Evolutionary conservation across 2,888 invertebrate genomes (phyloP).

Genomic region (Theretra japonica): DNA sequence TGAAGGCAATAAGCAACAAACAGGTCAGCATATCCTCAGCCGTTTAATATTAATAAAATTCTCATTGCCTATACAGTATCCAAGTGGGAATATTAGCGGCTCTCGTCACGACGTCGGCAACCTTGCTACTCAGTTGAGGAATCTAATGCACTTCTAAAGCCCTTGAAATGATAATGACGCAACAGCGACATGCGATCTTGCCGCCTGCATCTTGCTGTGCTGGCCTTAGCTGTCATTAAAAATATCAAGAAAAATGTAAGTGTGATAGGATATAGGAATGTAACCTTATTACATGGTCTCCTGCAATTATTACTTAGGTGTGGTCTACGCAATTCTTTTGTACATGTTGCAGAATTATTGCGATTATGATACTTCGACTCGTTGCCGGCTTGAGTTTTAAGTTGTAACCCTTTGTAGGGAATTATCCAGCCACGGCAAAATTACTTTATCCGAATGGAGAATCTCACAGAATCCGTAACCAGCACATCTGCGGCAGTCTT

Average conservation of each 20-base stretch:
- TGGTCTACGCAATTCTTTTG: background rate
- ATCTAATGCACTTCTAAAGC: conserved; percentile 17
- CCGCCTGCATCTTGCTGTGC: background rate
- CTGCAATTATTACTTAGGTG: background rate
- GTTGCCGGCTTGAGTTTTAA: too few species aligned
- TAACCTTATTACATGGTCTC: too few species aligned
- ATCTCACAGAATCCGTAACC: too few species aligned
- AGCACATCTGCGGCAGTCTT: too few species aligned
- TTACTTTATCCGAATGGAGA: too few species aligned
- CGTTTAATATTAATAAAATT: conserved; percentile 9
- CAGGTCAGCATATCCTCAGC: background rate
- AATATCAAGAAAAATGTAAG: background rate
- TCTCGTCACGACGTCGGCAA: conserved; percentile 17
- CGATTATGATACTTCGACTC: background rate
- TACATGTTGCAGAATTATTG: background rate
- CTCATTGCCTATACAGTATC: conserved; percentile 1
- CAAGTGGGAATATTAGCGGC: background rate
- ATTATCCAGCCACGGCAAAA: too few species aligned
- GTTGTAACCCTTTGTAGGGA: too few species aligned
- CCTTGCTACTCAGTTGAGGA: background rate
- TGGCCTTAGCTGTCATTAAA: background rate
- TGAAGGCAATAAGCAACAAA: background rate
- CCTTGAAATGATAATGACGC: conserved; percentile 8
- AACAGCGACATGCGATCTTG: conserved; percentile 13
- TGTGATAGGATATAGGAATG: too few species aligned